These are phyloP conservation scores for Drosophila yakuba DNA, from an alignment of 1,140 invertebrate species.

Conservation along the genomic window DNA sequence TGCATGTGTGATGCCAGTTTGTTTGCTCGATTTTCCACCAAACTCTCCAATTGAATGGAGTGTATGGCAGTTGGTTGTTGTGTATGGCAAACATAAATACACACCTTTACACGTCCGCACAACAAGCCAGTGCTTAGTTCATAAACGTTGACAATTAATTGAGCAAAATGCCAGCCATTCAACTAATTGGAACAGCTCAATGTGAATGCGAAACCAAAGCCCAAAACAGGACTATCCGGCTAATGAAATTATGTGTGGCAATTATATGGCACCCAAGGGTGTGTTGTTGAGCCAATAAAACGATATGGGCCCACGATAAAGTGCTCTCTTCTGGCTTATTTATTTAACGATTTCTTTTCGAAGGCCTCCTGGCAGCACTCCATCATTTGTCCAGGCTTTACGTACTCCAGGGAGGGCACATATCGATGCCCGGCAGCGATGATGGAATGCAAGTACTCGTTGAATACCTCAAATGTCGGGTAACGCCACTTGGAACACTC, in stretches of 20 bases:
- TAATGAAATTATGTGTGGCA: conserved; percentile 79
- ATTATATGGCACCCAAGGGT: conserved; percentile 68
- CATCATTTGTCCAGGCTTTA: conserved; percentile 10
- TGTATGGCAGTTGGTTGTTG: neutral
- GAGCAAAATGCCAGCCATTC: conserved; percentile 70
- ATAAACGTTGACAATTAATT: conserved; percentile 82
- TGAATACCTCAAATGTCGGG: conserved; percentile 40
- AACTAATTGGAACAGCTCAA: conserved; percentile 79
- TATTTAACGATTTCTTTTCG: conserved; percentile 9
- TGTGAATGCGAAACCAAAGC: conserved; percentile 64
- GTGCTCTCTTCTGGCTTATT: conserved; percentile 10
- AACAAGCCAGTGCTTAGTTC: conserved; percentile 54
- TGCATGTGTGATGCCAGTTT: conserved; percentile 43
- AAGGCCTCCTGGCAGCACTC: conserved; percentile 17
- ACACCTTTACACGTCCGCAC: neutral
- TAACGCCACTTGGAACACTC: conserved; percentile 51
- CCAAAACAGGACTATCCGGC: conserved; percentile 31
- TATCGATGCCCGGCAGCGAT: conserved; percentile 12
- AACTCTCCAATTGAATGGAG: conserved; percentile 4
- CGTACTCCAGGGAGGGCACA: conserved; percentile 15
- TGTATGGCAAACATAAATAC: conserved; percentile 46
- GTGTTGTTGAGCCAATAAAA: conserved; percentile 44
- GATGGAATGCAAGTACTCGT: conserved; percentile 44
- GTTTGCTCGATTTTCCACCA: conserved; percentile 24
- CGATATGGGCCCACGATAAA: neutral